phyloP scores from a whole-genome alignment of 2,797 vertebrate species.

The Centroberyx gerrardi region DNA sequence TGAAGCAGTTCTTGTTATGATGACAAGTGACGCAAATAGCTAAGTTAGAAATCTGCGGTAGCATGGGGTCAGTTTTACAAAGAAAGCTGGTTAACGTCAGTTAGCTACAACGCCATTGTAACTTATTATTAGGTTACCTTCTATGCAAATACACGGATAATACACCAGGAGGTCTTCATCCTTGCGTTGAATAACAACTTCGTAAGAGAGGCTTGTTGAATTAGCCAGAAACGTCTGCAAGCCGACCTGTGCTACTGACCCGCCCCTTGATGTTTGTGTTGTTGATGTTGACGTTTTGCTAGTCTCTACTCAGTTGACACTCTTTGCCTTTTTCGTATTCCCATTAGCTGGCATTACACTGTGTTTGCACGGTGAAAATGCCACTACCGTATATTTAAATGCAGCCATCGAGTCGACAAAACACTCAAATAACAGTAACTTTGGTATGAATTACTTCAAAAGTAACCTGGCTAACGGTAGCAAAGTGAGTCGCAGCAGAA shows the following conservation, averaged over 20 bases:
- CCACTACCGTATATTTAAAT: not conserved
- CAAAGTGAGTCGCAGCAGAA: constrained; percentile 36
- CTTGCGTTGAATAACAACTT: constrained; percentile 8
- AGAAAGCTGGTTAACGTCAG: not conserved
- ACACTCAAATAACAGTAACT: not conserved
- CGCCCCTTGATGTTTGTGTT: constrained; percentile 55
- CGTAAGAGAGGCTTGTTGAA: not conserved
- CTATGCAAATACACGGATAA: not conserved
- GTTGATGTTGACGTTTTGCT: constrained; percentile 55
- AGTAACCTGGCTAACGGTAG: not conserved
- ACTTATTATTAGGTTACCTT: not conserved
- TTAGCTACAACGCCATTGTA: constrained; percentile 6
- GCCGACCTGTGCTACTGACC: constrained; percentile 55
- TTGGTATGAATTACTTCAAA: not conserved
- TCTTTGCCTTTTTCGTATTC: not conserved
- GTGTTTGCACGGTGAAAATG: not conserved
- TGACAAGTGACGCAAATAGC: not conserved
- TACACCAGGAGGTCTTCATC: not conserved
- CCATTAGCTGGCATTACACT: not conserved
- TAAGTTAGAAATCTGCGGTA: not conserved
- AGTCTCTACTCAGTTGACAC: constrained; percentile 5
- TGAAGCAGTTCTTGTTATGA: not conserved
- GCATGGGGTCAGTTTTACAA: too few relatives aligned
- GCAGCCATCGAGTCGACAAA: not conserved
- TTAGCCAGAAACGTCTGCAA: not conserved